phyloP scores from a whole-genome alignment of 2,113 vertebrate species.

The Uria aalge region DNA sequence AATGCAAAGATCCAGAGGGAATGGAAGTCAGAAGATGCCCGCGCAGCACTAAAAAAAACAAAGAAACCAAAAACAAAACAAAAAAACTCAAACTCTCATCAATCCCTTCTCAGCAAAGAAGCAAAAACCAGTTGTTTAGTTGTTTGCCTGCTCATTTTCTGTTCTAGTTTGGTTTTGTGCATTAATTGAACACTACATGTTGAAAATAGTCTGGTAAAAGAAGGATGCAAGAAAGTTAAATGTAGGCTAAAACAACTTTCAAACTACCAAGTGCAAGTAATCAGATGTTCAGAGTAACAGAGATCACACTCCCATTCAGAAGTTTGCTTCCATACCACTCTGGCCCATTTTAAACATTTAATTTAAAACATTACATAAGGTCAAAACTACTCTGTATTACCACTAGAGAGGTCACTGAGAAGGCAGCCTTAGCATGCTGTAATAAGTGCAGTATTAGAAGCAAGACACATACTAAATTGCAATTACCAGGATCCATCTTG shows the following conservation, averaged over 20 bases:
- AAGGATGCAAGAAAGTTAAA: background rate
- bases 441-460: background rate
- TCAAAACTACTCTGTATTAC: background rate
- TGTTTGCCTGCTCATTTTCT: background rate
- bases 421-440: background rate
- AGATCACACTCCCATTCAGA: background rate
- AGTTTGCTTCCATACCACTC: background rate
- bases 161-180: background rate
- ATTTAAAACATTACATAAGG: background rate
- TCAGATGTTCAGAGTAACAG: background rate
- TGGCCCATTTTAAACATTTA: background rate
- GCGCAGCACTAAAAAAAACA: background rate
- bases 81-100: background rate
- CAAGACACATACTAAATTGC: background rate
- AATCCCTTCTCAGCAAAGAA: background rate
- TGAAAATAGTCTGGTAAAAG: background rate
- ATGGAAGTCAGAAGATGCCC: background rate
- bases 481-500: background rate
- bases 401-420: background rate
- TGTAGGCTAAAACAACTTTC: background rate
- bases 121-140: background rate
- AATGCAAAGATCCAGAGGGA: background rate
- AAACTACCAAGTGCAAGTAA: background rate
- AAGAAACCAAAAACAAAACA: background rate
- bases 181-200: background rate